phyloP scores from a whole-genome alignment of 2,797 vertebrate species.

The Melanotaenia parkinsoni region DNA sequence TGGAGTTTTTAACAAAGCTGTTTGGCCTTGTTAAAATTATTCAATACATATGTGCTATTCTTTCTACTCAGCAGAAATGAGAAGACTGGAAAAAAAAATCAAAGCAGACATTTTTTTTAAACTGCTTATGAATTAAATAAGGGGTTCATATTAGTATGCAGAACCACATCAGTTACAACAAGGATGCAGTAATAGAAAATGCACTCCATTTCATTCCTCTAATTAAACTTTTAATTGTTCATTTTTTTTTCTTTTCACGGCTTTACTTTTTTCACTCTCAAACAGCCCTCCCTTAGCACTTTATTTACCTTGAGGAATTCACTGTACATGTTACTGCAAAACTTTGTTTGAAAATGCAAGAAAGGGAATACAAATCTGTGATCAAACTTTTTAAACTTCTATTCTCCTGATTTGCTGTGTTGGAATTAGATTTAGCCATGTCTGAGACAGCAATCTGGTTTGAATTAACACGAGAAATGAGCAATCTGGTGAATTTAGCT shows the following conservation, averaged over 20 bases:
- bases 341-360: constrained; percentile 29
- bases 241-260: constrained; percentile 28
- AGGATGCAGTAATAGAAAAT: constrained; percentile 70
- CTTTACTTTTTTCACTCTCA: constrained; percentile 12
- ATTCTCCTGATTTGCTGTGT: constrained; percentile 24
- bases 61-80: constrained; percentile 16
- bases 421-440: constrained; percentile 27
- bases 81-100: constrained; percentile 37
- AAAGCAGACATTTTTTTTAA: constrained; percentile 39
- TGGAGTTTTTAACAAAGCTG: not conserved
- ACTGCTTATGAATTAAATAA: constrained; percentile 66
- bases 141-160: constrained; percentile 68
- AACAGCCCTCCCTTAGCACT: constrained; percentile 36
- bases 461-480: constrained; percentile 23
- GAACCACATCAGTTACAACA: constrained; percentile 51
- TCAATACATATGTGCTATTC: not conserved
- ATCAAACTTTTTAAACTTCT: constrained; percentile 22
- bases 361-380: constrained; percentile 42
- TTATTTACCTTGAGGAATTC: constrained; percentile 40
- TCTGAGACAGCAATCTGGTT: constrained; percentile 20
- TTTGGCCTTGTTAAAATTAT: not conserved
- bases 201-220: constrained; percentile 67
- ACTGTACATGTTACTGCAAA: constrained; percentile 20
- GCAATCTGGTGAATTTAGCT: constrained; percentile 30
- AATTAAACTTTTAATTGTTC: constrained; percentile 75